Conservation (phyloP, 2,113 vertebrate genomes). For the Phylloscopus whistleri region DNA sequence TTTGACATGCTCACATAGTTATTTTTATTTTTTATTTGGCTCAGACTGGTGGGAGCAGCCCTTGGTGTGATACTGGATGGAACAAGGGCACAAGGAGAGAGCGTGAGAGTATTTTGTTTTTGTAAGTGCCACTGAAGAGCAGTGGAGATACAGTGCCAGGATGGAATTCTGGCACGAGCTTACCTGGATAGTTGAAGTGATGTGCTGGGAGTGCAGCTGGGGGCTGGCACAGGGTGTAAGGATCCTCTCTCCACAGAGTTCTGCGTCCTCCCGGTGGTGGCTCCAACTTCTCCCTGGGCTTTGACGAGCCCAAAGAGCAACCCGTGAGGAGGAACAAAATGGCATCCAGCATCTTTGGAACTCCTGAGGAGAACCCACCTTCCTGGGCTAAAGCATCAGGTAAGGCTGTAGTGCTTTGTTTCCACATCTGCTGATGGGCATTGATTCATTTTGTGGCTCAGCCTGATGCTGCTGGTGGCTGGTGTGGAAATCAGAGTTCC, state of each 20-base stretch:
- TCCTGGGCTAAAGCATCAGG: slow-evolving; percentile 74
- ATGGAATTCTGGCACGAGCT: neutral
- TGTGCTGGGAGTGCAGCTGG: neutral
- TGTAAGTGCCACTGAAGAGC: neutral
- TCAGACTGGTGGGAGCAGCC: neutral
- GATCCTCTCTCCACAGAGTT: slow-evolving; percentile 74
- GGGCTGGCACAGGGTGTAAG: neutral
- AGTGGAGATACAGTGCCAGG: neutral
- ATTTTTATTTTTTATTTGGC: neutral
- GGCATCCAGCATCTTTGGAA: slow-evolving; percentile 94
- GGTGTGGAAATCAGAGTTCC: neutral
- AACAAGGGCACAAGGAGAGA: neutral
- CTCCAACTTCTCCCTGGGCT: slow-evolving; percentile 91
- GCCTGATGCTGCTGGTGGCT: neutral
- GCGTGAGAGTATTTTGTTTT: neutral
- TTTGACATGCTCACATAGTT: neutral
- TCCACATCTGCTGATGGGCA: accelerated
- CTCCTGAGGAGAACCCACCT: slow-evolving; percentile 85
- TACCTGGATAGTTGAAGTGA: neutral
- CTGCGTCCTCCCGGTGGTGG: slow-evolving; percentile 92
- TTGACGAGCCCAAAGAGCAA: slow-evolving; percentile 82
- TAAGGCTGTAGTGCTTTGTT: neutral
- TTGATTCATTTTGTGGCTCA: neutral
- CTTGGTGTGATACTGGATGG: neutral
- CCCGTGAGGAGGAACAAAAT: slow-evolving; percentile 88